These are phyloP conservation scores for Harpalus rubripes DNA, from an alignment of 2,888 invertebrate species.

Conservation along the genomic window DNA sequence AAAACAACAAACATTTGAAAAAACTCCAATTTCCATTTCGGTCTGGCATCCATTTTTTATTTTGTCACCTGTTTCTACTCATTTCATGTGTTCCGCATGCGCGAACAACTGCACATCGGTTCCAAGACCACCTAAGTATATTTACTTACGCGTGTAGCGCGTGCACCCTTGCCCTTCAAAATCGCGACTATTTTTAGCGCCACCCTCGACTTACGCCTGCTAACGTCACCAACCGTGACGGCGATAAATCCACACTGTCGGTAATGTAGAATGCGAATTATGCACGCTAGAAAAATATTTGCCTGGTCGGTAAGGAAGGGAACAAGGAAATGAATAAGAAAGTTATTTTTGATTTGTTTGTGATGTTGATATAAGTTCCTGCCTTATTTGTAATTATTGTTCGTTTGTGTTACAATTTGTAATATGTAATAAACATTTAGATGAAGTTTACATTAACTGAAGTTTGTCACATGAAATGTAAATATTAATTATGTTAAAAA, in stretches of 20 bases:
- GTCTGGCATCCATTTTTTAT: neutral
- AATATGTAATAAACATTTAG: neutral
- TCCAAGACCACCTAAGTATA: constrained; percentile 44
- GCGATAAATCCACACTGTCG: constrained; percentile 17
- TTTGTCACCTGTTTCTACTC: constrained; percentile 12
- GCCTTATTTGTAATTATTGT: neutral
- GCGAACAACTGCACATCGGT: constrained; percentile 40
- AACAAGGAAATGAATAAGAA: neutral
- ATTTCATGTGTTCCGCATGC: neutral
- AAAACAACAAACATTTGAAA: neutral
- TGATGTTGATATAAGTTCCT: neutral
- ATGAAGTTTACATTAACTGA: neutral
- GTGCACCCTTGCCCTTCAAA: constrained; percentile 67
- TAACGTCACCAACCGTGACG: constrained; percentile 44
- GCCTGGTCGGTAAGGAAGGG: neutral
- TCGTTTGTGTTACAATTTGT: neutral
- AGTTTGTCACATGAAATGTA: neutral
- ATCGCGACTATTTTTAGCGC: constrained; percentile 40
- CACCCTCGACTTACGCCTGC: constrained; percentile 41
- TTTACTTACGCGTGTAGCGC: constrained; percentile 13
- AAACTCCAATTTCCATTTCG: constrained; percentile 2
- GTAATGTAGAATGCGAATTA: neutral
- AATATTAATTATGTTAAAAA: neutral
- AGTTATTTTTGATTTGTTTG: constrained; percentile 8
- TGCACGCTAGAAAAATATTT: neutral